Conservation (phyloP, 2,797 vertebrate species). For the Microtus californicus region DNA sequence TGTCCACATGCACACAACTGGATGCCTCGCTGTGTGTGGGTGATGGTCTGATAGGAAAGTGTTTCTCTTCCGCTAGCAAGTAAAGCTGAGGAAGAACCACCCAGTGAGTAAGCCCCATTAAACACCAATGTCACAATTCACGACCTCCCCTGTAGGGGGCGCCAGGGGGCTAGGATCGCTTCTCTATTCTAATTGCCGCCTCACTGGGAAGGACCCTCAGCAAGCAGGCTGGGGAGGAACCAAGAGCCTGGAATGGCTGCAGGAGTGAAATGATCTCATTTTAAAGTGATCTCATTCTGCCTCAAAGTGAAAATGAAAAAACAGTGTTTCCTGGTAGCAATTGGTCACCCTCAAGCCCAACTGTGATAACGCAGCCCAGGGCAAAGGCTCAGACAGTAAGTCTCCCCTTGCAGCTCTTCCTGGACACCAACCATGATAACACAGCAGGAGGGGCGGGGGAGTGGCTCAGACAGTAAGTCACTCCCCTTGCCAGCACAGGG, state of each 20-base stretch:
- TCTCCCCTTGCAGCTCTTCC: background rate
- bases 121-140: background rate
- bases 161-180: background rate
- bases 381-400: background rate
- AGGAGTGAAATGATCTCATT: background rate
- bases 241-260: background rate
- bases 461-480: background rate
- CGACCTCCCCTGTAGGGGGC: background rate
- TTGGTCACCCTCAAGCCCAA: background rate
- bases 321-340: background rate
- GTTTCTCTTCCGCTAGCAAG: background rate
- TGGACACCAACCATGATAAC: background rate
- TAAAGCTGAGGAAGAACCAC: background rate
- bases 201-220: background rate
- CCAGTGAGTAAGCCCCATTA: background rate
- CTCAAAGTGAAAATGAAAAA: background rate
- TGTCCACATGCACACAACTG: background rate
- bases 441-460: too few relatives aligned
- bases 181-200: background rate
- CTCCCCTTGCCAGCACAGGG: too few relatives aligned
- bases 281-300: background rate
- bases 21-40: accelerated
- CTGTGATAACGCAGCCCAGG: background rate
- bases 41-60: background rate
- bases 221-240: background rate